Evolutionary conservation across 2,888 invertebrate genomes (phyloP).

Genomic region (Rhagium mordax): DNA sequence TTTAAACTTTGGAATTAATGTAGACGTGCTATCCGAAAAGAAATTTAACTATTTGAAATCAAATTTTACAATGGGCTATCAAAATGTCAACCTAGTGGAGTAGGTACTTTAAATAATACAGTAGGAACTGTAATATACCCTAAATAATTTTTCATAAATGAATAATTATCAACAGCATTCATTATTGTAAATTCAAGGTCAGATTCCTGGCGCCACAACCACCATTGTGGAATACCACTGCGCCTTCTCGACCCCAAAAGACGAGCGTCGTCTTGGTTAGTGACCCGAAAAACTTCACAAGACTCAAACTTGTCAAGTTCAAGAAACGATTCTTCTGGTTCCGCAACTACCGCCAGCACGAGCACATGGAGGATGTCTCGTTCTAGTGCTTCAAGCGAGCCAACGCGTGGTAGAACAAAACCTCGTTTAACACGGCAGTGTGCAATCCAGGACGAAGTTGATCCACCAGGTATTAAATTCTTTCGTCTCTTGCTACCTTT

Average conservation of each 20-base stretch:
- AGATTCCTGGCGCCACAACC: constrained; percentile 87
- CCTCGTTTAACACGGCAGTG: constrained; percentile 86
- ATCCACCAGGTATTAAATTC: constrained; percentile 70
- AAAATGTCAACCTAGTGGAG: no score
- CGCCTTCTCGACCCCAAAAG: constrained; percentile 83
- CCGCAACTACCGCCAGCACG: constrained; percentile 90
- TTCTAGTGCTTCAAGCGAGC: constrained; percentile 83
- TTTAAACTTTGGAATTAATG: no score
- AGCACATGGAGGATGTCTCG: constrained; percentile 92
- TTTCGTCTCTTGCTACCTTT: neutral
- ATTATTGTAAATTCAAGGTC: constrained; percentile 74
- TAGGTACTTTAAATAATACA: no score
- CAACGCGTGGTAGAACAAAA: constrained; percentile 48
- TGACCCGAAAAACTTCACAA: constrained; percentile 93
- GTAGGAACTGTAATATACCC: no score
- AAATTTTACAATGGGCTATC: no score
- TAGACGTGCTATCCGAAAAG: no score
- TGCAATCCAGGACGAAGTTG: constrained; percentile 83
- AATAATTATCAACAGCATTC: no score
- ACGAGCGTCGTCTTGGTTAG: constrained; percentile 89
- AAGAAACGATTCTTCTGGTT: constrained; percentile 92
- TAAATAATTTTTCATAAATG: no score
- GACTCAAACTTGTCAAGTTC: constrained; percentile 93
- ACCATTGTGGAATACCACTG: constrained; percentile 84
- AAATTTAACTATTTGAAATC: no score